Evolutionary conservation across 2,888 invertebrate species (phyloP).

Genomic region (Campoplex nolae): DNA sequence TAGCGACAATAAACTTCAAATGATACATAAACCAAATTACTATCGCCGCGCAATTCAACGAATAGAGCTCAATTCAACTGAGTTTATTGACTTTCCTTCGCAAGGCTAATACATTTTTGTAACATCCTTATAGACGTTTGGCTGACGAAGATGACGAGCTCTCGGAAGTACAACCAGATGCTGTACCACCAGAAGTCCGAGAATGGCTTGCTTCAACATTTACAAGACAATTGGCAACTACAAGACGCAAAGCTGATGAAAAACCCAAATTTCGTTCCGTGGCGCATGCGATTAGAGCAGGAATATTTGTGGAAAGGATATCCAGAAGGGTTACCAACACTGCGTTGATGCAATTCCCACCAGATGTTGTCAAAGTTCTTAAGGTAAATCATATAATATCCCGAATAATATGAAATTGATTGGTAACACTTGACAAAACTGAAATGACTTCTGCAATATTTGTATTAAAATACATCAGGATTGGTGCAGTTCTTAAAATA

Average conservation of each 20-base stretch:
- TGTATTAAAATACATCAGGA: neutral
- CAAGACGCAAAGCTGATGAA: conserved; percentile 91
- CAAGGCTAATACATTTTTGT: conserved; percentile 46
- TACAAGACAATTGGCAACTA: conserved; percentile 94
- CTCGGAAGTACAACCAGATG: conserved; percentile 98
- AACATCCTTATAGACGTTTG: conserved; percentile 87
- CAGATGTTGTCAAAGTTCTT: conserved; percentile 93
- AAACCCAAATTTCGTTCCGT: conserved; percentile 97
- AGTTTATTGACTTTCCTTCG: conserved; percentile 42
- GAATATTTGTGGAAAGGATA: conserved; percentile 98
- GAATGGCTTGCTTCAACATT: conserved; percentile 99
- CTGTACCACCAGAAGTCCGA: conserved; percentile 97
- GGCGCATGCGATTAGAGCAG: conserved; percentile 97
- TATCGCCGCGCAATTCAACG: conserved; percentile 54
- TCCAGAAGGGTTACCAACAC: conserved; percentile 93
- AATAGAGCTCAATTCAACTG: conserved; percentile 55
- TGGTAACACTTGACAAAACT: neutral
- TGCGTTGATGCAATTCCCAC: conserved; percentile 94
- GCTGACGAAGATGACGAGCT: conserved; percentile 98
- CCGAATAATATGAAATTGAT: too few species aligned
- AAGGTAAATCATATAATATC: conserved; percentile 87
- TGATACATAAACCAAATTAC: conserved; percentile 54
- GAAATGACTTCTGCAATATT: neutral
- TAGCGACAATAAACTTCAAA: conserved; percentile 22
- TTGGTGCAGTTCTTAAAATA: too few species aligned